phyloP scores from a whole-genome alignment of 2,888 invertebrate genomes.

The Celastrina argiolus region DNA sequence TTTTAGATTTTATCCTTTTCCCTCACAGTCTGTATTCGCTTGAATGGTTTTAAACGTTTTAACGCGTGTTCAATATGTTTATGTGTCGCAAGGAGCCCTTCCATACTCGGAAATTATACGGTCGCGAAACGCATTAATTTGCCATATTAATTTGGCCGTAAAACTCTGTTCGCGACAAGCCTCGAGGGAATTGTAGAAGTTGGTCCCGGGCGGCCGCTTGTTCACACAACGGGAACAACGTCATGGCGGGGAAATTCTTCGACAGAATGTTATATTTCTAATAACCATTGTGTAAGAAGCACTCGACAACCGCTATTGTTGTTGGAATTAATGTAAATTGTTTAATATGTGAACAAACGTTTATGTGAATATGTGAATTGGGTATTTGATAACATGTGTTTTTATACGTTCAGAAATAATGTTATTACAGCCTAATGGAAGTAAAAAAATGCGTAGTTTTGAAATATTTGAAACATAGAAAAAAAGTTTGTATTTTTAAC shows the following conservation, averaged over 20 bases:
- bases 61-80: slow-evolving; percentile 38
- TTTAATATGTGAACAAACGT: neutral
- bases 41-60: slow-evolving; percentile 27
- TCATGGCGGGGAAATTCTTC: slow-evolving; percentile 59
- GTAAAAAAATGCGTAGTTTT: too few relatives aligned
- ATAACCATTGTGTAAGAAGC: slow-evolving; percentile 39
- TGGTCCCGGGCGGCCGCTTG: slow-evolving; percentile 72
- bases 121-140: slow-evolving; percentile 75
- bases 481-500: too few relatives aligned
- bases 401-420: too few relatives aligned
- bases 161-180: slow-evolving; percentile 76
- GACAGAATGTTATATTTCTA: slow-evolving; percentile 53
- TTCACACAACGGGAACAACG: slow-evolving; percentile 63
- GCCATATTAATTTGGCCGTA: slow-evolving; percentile 79
- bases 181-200: slow-evolving; percentile 68
- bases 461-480: too few relatives aligned
- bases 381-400: too few relatives aligned
- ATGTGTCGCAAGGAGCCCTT: slow-evolving; percentile 66
- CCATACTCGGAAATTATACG: slow-evolving; percentile 73
- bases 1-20: slow-evolving; percentile 13
- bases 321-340: slow-evolving; percentile 13
- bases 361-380: too few relatives aligned
- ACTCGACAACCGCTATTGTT: slow-evolving; percentile 2
- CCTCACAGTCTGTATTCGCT: slow-evolving; percentile 23
- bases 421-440: too few relatives aligned